Base-by-base conservation (phyloP, 2,888 invertebrate species). In the Drosophila cognata region DNA sequence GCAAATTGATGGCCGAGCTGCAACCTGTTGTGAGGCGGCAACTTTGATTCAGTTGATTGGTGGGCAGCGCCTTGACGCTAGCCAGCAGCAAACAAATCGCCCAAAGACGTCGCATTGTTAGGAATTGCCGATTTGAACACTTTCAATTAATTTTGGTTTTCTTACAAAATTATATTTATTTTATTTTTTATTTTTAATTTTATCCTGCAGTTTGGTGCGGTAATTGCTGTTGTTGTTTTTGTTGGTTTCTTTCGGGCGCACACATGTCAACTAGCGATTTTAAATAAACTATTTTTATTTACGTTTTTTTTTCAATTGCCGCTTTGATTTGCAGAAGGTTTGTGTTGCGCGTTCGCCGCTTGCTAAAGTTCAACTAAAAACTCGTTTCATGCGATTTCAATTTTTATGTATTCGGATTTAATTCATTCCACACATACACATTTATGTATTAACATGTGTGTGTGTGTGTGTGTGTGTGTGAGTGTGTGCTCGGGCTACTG, bases 291-390 rank as follows among this genome's bases (percentile, higher is more conserved):
- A 41, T 21, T 10, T n/a, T 6, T 18, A 13, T 48, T 50, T 33
- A 16, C 4, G 38, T 36, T 52, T 36, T 50, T 58, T 73, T 69
- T 60, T 69, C 79, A 71, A 79, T 72, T 68, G 66, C 21, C 38
- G 62, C 56, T 65, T 63, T 31, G 25, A 18, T 55, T 71, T 74
- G 33, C 69, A 41, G 62, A 71, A 59, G 65, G 43, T 76, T 72
- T 41, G 10, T 31, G 87, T 71, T 80, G 78, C 83, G 80, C 85
- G 72, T 74, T 76, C 73, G 85, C 62, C 84, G 87, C 79, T 84
- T 67, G 84, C 82, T 84, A 57, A 84, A 79, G 77, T 79, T 89
- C 78, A 80, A 85, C 85, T 89, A 89, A 89, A 87, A 87, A 87
- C 89, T 88, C 74, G 82, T 70, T 87, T 84, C 89, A 84, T 84